Base-by-base conservation (phyloP, 1,140 invertebrate genomes). In the Drosophila guanche region DNA sequence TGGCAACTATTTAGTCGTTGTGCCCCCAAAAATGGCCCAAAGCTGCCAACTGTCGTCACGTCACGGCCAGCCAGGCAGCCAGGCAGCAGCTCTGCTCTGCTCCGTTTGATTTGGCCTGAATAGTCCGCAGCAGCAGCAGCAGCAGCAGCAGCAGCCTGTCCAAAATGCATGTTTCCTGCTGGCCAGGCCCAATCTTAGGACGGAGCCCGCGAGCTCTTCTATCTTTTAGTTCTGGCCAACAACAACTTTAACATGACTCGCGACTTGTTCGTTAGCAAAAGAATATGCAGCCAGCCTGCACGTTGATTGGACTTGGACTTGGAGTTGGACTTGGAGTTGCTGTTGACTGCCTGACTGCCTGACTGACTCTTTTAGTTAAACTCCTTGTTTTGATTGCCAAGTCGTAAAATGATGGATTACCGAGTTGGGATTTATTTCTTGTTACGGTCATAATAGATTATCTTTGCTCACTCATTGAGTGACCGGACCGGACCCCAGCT, bases 401-500 rank as follows among this genome's bases (percentile, higher is more conserved):
- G 68, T 86, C 63, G 81, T 80, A 86, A 85, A 85, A 86, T 86
- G 83, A 86, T 86, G 81, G 83, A 86, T 86, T 81, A 86, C 74
- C 69, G 74, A 86, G 83, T 81, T 81, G 77, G 81, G 83, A 86
- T 76, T 86, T 86, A 71, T 75, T 81, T 81, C 81, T 86, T 75
- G 81, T 86, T 85, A 85, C 73, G 81, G 81, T 85, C 81, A 85
- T 86, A 85, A 85, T 86, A 86, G 81, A 85, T 85, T 85, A 85
- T 85, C 81, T 60, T 76, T 79, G 80, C 80, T 85, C 80, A 85
- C 80, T 84, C 79, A 83, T 79, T 83, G n/a, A n/a, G n/a, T n/a
- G n/a, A n/a, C n/a, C n/a, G n/a, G n/a, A n/a, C n/a, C n/a, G n/a
- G n/a, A n/a, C n/a, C 50, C 45, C 2, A 40, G 5, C 20, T 25